Evolutionary conservation across 2,113 vertebrate genomes (phyloP), one percentile per base, ranked within the genome.

Genomic region (Rhynchomys soricoides): DNA sequence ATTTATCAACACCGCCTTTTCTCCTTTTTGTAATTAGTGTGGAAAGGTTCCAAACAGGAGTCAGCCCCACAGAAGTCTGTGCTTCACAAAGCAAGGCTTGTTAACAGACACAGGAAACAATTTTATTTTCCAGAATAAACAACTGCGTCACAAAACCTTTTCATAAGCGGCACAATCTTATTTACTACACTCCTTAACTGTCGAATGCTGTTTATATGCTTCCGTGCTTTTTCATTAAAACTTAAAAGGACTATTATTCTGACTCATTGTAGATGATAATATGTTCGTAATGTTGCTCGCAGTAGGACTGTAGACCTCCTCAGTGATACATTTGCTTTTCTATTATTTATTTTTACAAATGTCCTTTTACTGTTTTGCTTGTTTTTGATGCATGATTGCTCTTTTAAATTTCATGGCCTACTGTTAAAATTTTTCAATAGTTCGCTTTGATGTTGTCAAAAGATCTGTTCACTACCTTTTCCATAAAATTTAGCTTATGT

Each of bases 21-120:
- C 97, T 98, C 97, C 98, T 98, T 97, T 98, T 98, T 98, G 97
- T 99, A 98, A 99, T 99, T 98, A 98, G 98, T 98, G 98, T 97
- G 98, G 98, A 98, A 98, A 97, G 95, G 96, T 95, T 98, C 97
- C 98, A 98, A 98, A 98, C 96, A 98, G 97, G 97, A 98, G 96
- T 98, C 96, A 98, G 97, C 92, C 40, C 96, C 66, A 89, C 92
- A 89, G 96, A 98, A 97, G 96, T 96, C 98, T 97, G 94, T 40
- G 93, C 11, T 74, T 92, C 95, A 99, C 98, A 98, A 98, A 98
- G 98, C 97, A 70, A 90, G 97, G 92, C 97, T 98, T 98, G 98
- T 98, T 98, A 98, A 98, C 1, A 31, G 97, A 98, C 98, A 98
- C 98, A 98, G 98, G 97, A 98, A 98, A 96, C 97, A 96, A 98